Percentiles rank a stretch among this genome's conserved stretches.
Conservation (phyloP, 2,797 vertebrate species). For the Salarias fasciatus region DNA sequence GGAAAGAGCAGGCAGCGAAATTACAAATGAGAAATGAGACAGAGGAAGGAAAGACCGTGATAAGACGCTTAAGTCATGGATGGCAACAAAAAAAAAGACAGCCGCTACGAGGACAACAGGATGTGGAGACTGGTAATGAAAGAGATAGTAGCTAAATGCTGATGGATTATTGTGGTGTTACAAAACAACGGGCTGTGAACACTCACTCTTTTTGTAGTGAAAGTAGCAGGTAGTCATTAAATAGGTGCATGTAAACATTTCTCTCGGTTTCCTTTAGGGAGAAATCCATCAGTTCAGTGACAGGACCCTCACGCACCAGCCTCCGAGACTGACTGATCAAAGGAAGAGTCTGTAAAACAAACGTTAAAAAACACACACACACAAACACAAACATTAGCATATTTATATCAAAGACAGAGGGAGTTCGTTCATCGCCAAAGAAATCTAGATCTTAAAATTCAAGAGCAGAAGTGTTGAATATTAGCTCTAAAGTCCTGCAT, state of each 20-base stretch:
- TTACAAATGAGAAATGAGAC: constrained; percentile 7
- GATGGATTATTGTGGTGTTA: neutral
- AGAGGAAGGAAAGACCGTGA: constrained; percentile 9
- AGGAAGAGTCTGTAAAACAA: constrained; percentile 88
- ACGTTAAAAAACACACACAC: too few relatives aligned
- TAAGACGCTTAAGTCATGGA: constrained; percentile 8
- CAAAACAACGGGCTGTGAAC: constrained; percentile 6
- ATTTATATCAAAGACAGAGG: too few relatives aligned
- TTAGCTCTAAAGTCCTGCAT: too few relatives aligned
- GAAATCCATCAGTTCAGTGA: constrained; percentile 83
- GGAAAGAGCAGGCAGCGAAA: constrained; percentile 11
- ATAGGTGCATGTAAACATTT: constrained; percentile 92
- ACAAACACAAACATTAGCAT: too few relatives aligned
- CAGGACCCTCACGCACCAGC: constrained; percentile 89
- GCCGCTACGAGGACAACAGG: constrained; percentile 22
- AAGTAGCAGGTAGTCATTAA: constrained; percentile 94
- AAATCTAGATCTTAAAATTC: too few relatives aligned
- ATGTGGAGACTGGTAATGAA: constrained; percentile 9
- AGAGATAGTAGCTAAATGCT: neutral
- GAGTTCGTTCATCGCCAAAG: too few relatives aligned
- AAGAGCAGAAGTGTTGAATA: too few relatives aligned
- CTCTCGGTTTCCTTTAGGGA: constrained; percentile 87
- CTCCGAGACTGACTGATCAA: constrained; percentile 95
- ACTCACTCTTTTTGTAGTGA: constrained; percentile 96
- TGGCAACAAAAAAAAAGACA: constrained; percentile 3